These are phyloP conservation scores for Rhinophrynus dorsalis DNA, from an alignment of 2,797 vertebrate species.

Conservation along the genomic window DNA sequence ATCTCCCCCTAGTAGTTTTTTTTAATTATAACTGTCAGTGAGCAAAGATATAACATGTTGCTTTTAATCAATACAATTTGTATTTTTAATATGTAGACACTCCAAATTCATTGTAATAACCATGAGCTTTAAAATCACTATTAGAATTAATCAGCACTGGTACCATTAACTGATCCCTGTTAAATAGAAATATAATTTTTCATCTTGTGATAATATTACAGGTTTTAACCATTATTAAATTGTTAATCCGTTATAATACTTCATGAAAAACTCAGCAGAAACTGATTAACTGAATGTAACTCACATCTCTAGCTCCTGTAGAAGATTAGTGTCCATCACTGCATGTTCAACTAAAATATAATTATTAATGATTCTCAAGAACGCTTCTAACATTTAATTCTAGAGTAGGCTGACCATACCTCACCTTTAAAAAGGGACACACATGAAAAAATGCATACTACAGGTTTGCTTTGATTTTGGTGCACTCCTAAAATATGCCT, in stretches of 20 bases:
- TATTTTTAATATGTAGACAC: too few species aligned
- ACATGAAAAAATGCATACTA: too few species aligned
- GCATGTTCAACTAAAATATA: background rate
- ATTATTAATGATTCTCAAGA: background rate
- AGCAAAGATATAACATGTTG: too few species aligned
- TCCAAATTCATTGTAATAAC: too few species aligned
- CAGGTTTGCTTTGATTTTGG: too few species aligned
- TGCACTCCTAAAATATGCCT: too few species aligned
- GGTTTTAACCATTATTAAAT: background rate
- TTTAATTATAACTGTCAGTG: too few species aligned
- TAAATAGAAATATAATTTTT: background rate
- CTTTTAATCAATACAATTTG: too few species aligned
- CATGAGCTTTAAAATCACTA: background rate
- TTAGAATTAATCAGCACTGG: background rate
- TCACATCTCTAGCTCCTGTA: background rate
- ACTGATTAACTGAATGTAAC: background rate
- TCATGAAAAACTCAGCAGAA: background rate
- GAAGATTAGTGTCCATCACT: background rate
- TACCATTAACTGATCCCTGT: too few species aligned
- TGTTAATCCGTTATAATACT: background rate
- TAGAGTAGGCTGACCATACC: too few species aligned
- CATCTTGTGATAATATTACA: background rate
- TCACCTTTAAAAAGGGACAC: too few species aligned
- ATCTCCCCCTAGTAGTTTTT: too few species aligned
- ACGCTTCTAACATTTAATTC: background rate